These are phyloP conservation scores for Napeogenes sylphis DNA, from an alignment of 2,888 invertebrate species.

Conservation along the genomic window DNA sequence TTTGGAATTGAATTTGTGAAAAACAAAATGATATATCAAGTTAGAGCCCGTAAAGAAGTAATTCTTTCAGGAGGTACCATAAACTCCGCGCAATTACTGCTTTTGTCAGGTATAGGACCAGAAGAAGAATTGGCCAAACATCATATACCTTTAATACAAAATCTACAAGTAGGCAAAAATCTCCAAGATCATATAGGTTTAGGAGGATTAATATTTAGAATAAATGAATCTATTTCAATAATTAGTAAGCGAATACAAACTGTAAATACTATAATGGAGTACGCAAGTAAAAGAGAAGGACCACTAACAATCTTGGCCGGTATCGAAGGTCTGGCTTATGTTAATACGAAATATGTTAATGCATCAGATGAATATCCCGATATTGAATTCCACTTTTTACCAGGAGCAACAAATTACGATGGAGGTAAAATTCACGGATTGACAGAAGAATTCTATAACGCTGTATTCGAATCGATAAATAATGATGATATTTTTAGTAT, in stretches of 20 bases:
- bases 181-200: constrained; percentile 93
- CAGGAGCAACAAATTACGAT: constrained; percentile 91
- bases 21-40: constrained; percentile 83
- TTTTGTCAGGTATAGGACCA: constrained; percentile 94
- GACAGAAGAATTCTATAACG: constrained; percentile 84
- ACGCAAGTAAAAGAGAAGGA: constrained; percentile 90
- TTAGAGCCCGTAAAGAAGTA: constrained; percentile 90
- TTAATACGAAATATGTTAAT: constrained; percentile 91
- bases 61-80: constrained; percentile 94
- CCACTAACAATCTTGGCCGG: constrained; percentile 92
- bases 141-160: constrained; percentile 87
- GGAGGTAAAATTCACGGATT: constrained; percentile 90
- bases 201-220: constrained; percentile 89
- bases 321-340: constrained; percentile 92
- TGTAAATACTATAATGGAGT: constrained; percentile 87
- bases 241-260: constrained; percentile 88
- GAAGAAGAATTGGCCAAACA: constrained; percentile 83
- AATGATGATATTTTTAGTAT: constrained; percentile 90
- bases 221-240: constrained; percentile 87
- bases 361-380: constrained; percentile 90
- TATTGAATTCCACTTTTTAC: constrained; percentile 92
- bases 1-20: constrained; percentile 90
- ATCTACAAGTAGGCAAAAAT: constrained; percentile 90
- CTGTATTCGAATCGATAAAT: constrained; percentile 85
- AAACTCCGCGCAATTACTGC: constrained; percentile 94